Conservation (phyloP, 2,113 vertebrate genomes). For the Athene noctua region DNA sequence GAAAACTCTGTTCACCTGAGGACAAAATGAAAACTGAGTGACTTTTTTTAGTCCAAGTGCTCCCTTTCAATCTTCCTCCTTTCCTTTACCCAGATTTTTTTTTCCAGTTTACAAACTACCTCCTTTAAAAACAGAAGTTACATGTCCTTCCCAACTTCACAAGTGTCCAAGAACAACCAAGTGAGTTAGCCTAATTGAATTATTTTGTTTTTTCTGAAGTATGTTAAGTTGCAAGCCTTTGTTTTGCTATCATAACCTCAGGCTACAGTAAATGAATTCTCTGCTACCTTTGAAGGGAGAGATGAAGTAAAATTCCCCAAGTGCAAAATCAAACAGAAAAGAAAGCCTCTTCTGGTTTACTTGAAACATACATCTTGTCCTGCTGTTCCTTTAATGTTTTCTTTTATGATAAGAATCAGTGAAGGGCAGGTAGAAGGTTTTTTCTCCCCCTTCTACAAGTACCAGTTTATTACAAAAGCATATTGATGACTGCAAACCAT, state of each 20-base stretch:
- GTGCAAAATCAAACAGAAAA: conserved; percentile 85
- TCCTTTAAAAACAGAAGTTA: conserved; percentile 14
- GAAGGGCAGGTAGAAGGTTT: conserved; percentile 71
- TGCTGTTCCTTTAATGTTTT: conserved; percentile 77
- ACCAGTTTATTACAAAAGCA: conserved; percentile 19
- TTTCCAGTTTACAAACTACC: conserved; percentile 16
- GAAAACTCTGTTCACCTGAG: background rate
- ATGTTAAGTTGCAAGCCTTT: conserved; percentile 74
- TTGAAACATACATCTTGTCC: conserved; percentile 78
- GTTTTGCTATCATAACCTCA: conserved; percentile 78
- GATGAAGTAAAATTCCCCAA: conserved; percentile 83
- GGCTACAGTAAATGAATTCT: conserved; percentile 85
- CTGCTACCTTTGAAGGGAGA: conserved; percentile 82
- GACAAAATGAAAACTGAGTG: background rate
- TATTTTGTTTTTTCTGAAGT: conserved; percentile 64
- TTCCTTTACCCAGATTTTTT: background rate
- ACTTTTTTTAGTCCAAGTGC: background rate
- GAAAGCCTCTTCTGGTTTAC: conserved; percentile 76
- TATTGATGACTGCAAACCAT: conserved; percentile 21
- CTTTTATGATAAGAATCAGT: conserved; percentile 72
- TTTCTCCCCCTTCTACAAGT: background rate
- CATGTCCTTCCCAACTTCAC: conserved; percentile 60
- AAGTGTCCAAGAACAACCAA: conserved; percentile 16
- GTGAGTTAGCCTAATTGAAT: conserved; percentile 55
- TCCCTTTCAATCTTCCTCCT: background rate